Conservation (phyloP, 2,113 vertebrate genomes). For the Peucedramus taeniatus region DNA sequence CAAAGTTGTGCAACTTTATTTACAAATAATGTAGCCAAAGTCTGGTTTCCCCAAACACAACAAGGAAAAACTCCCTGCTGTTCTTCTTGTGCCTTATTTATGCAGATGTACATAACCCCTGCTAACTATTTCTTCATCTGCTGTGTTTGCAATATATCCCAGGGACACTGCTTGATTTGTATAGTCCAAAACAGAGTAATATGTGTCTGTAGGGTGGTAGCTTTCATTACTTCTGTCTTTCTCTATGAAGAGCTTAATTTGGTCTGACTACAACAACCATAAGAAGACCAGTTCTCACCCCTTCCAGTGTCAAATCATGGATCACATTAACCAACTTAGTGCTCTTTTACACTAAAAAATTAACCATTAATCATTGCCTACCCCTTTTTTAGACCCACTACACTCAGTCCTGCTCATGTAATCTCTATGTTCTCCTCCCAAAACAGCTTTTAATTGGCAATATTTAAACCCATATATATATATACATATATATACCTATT, state of each 20-base stretch:
- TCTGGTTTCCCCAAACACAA: not conserved
- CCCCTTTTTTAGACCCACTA: not conserved
- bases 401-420: not conserved
- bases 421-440: not conserved
- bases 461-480: not conserved
- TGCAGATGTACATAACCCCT: not conserved
- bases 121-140: not conserved
- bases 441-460: not conserved
- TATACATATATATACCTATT: too few relatives aligned
- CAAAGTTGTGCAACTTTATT: conserved; percentile 12
- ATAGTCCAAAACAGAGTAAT: not conserved
- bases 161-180: not conserved
- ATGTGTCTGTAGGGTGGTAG: not conserved
- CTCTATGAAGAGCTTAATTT: not conserved
- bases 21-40: not conserved
- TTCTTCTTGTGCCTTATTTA: not conserved
- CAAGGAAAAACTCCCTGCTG: not conserved
- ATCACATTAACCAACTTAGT: not conserved
- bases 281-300: not conserved
- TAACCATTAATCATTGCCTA: not conserved
- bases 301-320: not conserved
- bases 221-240: not conserved
- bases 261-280: not conserved
- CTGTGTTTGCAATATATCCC: not conserved
- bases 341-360: not conserved